Percentiles rank a stretch among this genome's conserved stretches.
These are phyloP conservation scores for Urechis unicinctus DNA, from an alignment of 2,888 invertebrate genomes.

Conservation along the genomic window DNA sequence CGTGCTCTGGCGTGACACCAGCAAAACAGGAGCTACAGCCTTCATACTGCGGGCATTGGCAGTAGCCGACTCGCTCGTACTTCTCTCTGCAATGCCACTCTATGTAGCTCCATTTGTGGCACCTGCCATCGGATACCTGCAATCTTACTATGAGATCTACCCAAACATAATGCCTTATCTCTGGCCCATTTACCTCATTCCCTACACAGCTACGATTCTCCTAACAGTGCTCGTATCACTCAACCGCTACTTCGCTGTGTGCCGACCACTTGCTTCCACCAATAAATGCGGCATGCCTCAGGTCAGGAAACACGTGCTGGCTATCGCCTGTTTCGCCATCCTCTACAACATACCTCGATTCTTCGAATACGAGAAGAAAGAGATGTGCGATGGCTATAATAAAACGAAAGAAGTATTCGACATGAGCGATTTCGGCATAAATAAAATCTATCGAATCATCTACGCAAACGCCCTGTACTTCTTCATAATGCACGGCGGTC, in stretches of 20 bases:
- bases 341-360: constrained; percentile 28
- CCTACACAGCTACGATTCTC: constrained; percentile 24
- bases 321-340: constrained; percentile 20
- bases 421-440: constrained; percentile 20
- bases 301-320: constrained; percentile 15
- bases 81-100: constrained; percentile 22
- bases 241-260: constrained; percentile 26
- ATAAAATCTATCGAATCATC: constrained; percentile 21
- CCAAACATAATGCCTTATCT: constrained; percentile 19
- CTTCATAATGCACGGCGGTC: constrained; percentile 24
- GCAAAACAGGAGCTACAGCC: constrained; percentile 16
- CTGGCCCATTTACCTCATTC: constrained; percentile 21
- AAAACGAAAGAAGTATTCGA: constrained; percentile 14
- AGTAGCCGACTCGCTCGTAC: constrained; percentile 23
- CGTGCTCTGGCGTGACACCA: constrained; percentile 17
- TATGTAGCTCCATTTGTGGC: constrained; percentile 17
- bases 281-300: constrained; percentile 2
- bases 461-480: constrained; percentile 25
- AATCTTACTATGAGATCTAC: constrained; percentile 13
- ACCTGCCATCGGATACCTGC: constrained; percentile 10
- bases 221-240: constrained; percentile 24
- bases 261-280: constrained; percentile 13
- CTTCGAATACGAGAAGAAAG: constrained; percentile 22
- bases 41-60: constrained; percentile 23
- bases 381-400: constrained; percentile 12